These are phyloP conservation scores for Eurystomus glaucurus DNA, from an alignment of 2,797 vertebrate genomes.

Conservation along the genomic window DNA sequence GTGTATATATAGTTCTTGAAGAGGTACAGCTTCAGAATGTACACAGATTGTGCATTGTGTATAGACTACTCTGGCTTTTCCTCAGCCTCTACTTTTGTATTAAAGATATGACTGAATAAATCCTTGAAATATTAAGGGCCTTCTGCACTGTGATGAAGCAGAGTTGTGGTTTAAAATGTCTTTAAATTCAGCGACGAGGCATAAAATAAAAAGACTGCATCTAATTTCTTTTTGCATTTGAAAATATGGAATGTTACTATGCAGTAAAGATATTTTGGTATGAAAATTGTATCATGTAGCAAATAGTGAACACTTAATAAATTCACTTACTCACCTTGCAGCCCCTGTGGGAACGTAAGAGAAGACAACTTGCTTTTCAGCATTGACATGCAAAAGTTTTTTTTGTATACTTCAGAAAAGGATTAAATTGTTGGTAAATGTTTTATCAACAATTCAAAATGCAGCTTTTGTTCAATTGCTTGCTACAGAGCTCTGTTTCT, in stretches of 20 bases:
- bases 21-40: slow-evolving; percentile 77
- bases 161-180: slow-evolving; percentile 70
- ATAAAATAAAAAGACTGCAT: slow-evolving; percentile 50
- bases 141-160: slow-evolving; percentile 79
- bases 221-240: slow-evolving; percentile 58
- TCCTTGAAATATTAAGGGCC: slow-evolving; percentile 72
- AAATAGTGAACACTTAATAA: slow-evolving; percentile 34
- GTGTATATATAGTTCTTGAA: slow-evolving; percentile 67
- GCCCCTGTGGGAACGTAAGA: not conserved
- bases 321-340: not conserved
- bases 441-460: slow-evolving; percentile 26
- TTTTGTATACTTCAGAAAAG: slow-evolving; percentile 27
- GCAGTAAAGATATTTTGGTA: slow-evolving; percentile 69
- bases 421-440: not conserved
- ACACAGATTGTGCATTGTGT: slow-evolving; percentile 73
- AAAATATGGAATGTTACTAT: slow-evolving; percentile 48
- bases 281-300: slow-evolving; percentile 51
- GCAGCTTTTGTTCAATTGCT: slow-evolving; percentile 31
- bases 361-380: not conserved
- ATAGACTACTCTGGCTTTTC: slow-evolving; percentile 78
- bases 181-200: slow-evolving; percentile 58
- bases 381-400: not conserved
- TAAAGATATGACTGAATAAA: slow-evolving; percentile 73
- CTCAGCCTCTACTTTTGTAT: slow-evolving; percentile 77
- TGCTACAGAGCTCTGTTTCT: slow-evolving; percentile 39